A percentile compares a stretch with the other conserved stretches of the same genome.
Conservation (phyloP, 2,797 vertebrate species). For the Sebastes matsubarae region DNA sequence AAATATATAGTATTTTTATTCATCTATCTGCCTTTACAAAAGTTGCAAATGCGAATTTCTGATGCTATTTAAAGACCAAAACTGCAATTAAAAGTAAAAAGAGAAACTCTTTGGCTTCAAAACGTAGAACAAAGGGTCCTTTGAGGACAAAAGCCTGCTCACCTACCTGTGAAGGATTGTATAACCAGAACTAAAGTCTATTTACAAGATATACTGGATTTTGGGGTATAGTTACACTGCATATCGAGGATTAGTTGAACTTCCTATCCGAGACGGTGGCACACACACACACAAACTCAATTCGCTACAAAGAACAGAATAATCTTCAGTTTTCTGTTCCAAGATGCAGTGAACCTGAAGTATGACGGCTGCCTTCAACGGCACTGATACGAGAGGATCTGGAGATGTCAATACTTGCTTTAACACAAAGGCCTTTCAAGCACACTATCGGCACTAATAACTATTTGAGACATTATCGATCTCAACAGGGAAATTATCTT, state of each 20-base stretch:
- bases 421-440: background rate
- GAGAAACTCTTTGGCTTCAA: background rate
- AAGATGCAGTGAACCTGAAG: conserved; percentile 26
- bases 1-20: background rate
- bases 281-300: background rate
- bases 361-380: conserved; percentile 10
- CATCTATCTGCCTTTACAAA: background rate
- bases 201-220: conserved; percentile 57
- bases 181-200: conserved; percentile 39
- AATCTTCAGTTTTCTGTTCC: conserved; percentile 25
- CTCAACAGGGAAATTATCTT: background rate
- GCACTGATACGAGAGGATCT: conserved; percentile 4
- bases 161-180: conserved; percentile 47
- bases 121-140: conserved; percentile 35
- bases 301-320: conserved; percentile 15
- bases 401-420: background rate
- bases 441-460: background rate
- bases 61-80: conserved; percentile 8
- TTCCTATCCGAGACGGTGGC: conserved; percentile 27
- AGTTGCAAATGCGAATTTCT: background rate
- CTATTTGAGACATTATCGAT: conserved; percentile 34
- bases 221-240: conserved; percentile 36
- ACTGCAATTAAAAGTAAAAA: conserved; percentile 29
- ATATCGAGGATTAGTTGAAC: conserved; percentile 51
- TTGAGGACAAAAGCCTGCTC: conserved; percentile 37